A percentile compares a stretch with the other conserved stretches of the same genome.
Conservation (phyloP, 1,140 invertebrate genomes). For the Arctopsyche grandis region DNA sequence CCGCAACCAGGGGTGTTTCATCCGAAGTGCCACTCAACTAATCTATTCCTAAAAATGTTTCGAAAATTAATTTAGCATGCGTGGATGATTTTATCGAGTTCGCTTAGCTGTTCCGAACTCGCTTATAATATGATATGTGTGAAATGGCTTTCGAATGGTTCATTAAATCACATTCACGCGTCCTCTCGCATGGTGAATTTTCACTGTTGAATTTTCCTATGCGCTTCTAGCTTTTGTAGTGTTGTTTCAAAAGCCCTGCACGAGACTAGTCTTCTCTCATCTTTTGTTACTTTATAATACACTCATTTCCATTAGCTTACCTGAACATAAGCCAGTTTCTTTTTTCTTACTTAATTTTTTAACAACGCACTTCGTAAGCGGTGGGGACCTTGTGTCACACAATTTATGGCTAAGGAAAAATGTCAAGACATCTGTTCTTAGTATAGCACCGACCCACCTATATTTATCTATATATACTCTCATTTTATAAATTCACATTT, state of each 20-base stretch:
- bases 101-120: too few relatives aligned
- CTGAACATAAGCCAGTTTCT: slow-evolving; percentile 49
- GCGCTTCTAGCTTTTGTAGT: not conserved
- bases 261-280: slow-evolving; percentile 19
- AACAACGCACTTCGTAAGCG: slow-evolving; percentile 45
- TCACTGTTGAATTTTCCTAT: too few relatives aligned
- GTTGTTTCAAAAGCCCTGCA: slow-evolving; percentile 11
- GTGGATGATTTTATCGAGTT: too few relatives aligned
- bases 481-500: slow-evolving; percentile 43
- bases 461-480: slow-evolving; percentile 7
- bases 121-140: too few relatives aligned
- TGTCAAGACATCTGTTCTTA: slow-evolving; percentile 54
- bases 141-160: too few relatives aligned
- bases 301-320: slow-evolving; percentile 53
- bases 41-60: too few relatives aligned
- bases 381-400: slow-evolving; percentile 36
- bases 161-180: too few relatives aligned
- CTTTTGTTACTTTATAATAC: slow-evolving; percentile 51
- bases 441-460: slow-evolving; percentile 47
- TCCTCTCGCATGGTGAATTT: too few relatives aligned
- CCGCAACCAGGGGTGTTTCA: not conserved
- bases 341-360: slow-evolving; percentile 53
- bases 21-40: not conserved
- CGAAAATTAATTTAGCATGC: too few relatives aligned
- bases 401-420: slow-evolving; percentile 51